Evolutionary conservation across 2,113 vertebrate genomes (phyloP).

Genomic region (Cnemophilus loriae): DNA sequence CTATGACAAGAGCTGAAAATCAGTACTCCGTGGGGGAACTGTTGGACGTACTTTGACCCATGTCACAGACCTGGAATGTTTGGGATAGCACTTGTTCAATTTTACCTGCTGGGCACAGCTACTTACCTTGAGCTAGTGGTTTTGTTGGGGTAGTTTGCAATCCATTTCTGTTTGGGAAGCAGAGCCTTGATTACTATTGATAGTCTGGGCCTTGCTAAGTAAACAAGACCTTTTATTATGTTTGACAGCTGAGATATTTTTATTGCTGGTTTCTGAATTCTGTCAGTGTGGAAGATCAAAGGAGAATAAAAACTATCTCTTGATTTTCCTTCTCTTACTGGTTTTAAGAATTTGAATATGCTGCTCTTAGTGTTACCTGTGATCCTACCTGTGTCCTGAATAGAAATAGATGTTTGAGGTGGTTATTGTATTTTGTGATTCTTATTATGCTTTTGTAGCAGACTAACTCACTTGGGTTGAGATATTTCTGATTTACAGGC

Average conservation of each 20-base stretch:
- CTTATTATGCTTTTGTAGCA: not conserved
- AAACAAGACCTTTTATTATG: not conserved
- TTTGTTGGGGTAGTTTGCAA: not conserved
- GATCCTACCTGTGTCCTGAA: not conserved
- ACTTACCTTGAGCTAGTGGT: not conserved
- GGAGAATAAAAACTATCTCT: not conserved
- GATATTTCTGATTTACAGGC: not conserved
- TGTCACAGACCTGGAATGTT: accelerated
- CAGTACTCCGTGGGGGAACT: not conserved
- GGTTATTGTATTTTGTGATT: not conserved
- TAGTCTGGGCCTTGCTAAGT: not conserved
- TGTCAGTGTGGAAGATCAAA: not conserved
- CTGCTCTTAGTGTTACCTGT: not conserved
- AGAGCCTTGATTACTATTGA: not conserved
- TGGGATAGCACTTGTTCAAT: accelerated
- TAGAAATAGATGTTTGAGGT: not conserved
- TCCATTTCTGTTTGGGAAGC: not conserved
- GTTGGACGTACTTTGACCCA: not conserved
- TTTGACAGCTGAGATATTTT: not conserved
- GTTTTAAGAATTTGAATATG: not conserved
- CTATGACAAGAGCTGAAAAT: not conserved
- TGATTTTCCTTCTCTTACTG: not conserved
- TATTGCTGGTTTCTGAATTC: not conserved
- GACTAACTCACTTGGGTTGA: too few species aligned
- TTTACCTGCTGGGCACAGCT: not conserved